Base-by-base conservation (phyloP, 2,888 invertebrate species). In the Platynereis dumerilii region DNA sequence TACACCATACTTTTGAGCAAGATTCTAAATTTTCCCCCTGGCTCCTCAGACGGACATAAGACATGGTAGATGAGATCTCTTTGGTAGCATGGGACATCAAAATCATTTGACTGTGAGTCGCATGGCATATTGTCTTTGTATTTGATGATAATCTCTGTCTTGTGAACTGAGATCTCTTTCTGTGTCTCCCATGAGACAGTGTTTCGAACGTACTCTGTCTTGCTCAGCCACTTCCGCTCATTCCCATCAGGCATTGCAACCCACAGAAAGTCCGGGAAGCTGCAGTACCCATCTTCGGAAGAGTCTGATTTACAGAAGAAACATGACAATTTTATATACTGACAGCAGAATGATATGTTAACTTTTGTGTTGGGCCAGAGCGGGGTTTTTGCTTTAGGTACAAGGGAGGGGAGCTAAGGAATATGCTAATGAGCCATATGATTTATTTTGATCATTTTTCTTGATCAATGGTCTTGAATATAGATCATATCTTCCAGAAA, bases 141-240 rank as follows among this genome's bases (percentile, higher is more conserved):
- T 52, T 63, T 61, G 7, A 67, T 27, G 28, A 58, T 44, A 22
- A 67, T 61, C 53, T 68, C 68, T 42, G 59, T 68, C 39, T 56
- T 44, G n/a, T 48, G 39, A 26, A 58, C 63, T 39, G 48, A 48
- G 39, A 70, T 60, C 60, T 66, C 65, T 42, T 64, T 66, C 63
- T 68, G 65, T 15, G 60, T 60, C 54, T 60, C 66, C 71, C 71
- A 71, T 22, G 39, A 48, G 29, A 58, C 67, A 29, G 69, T 63
- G 58, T 69, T 67, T 34, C 48, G 57, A 53, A 58, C 27, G 58
- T 68, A 67, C 53, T 67, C 64, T 26, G 71, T 71, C 48, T 62
- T 52, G 58, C 69, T 62, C 58, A 65, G 39, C 71, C 71, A 71
- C 57, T 63, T 70, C 65, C 69, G 68, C 58, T 56, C 60, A 3